A percentile compares a stretch with the other conserved stretches of the same genome.
Evolutionary conservation across 2,113 vertebrate species (phyloP).

Genomic region (Oncorhynchus tshawytscha): DNA sequence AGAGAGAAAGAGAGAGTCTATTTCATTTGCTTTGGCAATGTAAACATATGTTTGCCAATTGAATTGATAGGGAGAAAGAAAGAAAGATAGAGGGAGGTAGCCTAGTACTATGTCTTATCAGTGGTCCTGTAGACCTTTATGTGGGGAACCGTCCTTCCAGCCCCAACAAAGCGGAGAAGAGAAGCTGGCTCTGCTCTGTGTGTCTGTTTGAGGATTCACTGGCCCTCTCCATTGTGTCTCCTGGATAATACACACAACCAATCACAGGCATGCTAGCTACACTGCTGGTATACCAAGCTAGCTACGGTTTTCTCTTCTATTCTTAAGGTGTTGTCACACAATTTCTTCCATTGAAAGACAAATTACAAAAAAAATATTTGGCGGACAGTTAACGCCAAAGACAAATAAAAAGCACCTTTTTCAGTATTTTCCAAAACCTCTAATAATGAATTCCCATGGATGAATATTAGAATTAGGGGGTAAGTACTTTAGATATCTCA

Average conservation of each 20-base stretch:
- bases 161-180: conserved; percentile 41
- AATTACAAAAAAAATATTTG: neutral
- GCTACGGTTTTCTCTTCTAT: neutral
- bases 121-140: conserved; percentile 42
- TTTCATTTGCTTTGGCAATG: too few relatives aligned
- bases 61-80: neutral
- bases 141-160: conserved; percentile 43
- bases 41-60: too few relatives aligned
- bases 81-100: neutral
- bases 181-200: conserved; percentile 30
- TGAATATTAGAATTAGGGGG: neutral
- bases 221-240: conserved; percentile 43
- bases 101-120: conserved; percentile 23
- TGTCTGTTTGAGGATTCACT: conserved; percentile 49
- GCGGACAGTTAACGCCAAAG: neutral
- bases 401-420: neutral
- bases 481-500: conserved; percentile 2
- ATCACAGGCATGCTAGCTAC: conserved; percentile 14
- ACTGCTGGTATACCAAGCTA: neutral
- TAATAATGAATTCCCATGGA: neutral
- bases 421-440: neutral
- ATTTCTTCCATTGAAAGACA: neutral
- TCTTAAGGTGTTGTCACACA: neutral
- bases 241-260: conserved; percentile 48
- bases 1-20: too few relatives aligned